These are phyloP conservation scores for Baccha elongata DNA, from an alignment of 2,888 invertebrate species.

Conservation along the genomic window DNA sequence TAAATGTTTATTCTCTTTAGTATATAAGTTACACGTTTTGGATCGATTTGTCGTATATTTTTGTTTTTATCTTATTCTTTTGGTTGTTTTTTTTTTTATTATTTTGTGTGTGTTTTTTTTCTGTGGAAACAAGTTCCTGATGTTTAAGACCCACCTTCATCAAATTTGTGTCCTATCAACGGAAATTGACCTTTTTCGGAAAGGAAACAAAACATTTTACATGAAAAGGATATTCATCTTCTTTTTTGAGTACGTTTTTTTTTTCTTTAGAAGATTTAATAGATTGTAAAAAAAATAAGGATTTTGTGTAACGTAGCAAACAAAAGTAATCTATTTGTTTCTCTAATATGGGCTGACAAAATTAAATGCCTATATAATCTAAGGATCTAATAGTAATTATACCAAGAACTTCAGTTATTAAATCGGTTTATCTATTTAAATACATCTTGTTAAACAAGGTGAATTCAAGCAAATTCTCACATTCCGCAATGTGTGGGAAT, in stretches of 20 bases:
- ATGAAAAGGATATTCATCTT: conserved; percentile 22
- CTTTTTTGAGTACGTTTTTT: neutral
- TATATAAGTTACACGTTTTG: conserved; percentile 1
- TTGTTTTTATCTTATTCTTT: conserved; percentile 46
- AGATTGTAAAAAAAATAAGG: neutral
- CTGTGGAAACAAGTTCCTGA: conserved; percentile 30
- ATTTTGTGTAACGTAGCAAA: neutral
- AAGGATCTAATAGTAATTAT: neutral
- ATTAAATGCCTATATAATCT: conserved; percentile 3
- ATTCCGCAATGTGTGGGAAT: neutral
- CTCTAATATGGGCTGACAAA: conserved; percentile 27
- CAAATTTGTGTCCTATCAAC: conserved; percentile 25
- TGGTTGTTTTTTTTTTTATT: conserved; percentile 41
- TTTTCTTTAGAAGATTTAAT: neutral
- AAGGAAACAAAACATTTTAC: conserved; percentile 14
- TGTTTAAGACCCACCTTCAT: conserved; percentile 27
- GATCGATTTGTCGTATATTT: conserved; percentile 28
- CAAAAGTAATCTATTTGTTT: conserved; percentile 24
- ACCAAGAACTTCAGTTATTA: neutral
- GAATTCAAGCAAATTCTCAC: conserved; percentile 7
- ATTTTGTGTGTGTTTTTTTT: conserved; percentile 17
- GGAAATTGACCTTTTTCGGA: conserved; percentile 63
- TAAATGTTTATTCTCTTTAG: conserved; percentile 22
- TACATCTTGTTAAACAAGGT: neutral
- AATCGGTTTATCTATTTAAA: neutral